Base-by-base conservation (phyloP, 35 echinoderm and acorn worm species). In the Apostichopus californicus region DNA sequence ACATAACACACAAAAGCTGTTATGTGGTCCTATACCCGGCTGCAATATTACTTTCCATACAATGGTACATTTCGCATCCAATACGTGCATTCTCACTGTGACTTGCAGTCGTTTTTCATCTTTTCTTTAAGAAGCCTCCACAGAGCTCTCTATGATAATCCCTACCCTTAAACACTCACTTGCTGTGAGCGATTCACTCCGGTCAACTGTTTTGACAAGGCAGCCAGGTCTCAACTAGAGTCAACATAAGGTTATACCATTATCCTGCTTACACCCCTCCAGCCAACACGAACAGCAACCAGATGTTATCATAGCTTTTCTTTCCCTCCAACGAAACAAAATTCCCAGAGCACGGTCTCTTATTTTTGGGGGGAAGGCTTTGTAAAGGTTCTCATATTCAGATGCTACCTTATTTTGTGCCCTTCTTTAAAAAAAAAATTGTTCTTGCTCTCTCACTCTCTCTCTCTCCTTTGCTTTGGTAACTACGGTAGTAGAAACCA, bases 151-250 rank as follows among this genome's bases (percentile, higher is more conserved):
- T 61, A 1, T 61, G 6, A 20, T 75, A 75, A 75, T 75, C 71
- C 71, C 34, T 46, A 46, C 71, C 14, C 71, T 18, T 75, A 7
- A 18, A 75, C 6, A 20, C 71, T 75, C 71, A 6, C 15, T 75
- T 75, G 71, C 71, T 75, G 21, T 13, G 21, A 75, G 71, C 71
- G 34, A 83, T 28, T 83, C 56, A 55, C 9, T 57, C 80, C 14
- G 80, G 80, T 83, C 80, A 83, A 83, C 56, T 83, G 80, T 83
- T 83, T 83, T 83, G 80, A 83, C 80, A 83, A 83, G 80, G 80
- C 52, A 83, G 56, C 80, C 80, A 56, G 80, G 80, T 83, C 80
- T 83, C 53, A 83, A 54, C 12, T 83, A 18, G 53, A 83, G 56
- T 83, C 80, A 83, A 83, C 80, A 83, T 18, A 13, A 83, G 80